Evolutionary conservation across 2,113 vertebrate species (phyloP).

Genomic region (Bos taurus): ARS-UCD2.0 NC_037337.1:52686501-52687000

Average conservation of each 20-base stretch:
- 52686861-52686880: background rate
- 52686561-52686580: background rate
- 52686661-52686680: background rate
- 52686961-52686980: background rate
- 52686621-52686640: background rate
- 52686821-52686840: background rate
- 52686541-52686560: conserved; percentile 1
- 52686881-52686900: background rate
- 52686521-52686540: background rate
- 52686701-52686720: background rate
- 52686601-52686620: background rate
- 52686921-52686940: background rate
- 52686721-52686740: background rate
- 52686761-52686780: background rate
- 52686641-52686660: background rate
- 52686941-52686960: background rate
- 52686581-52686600: background rate
- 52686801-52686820: background rate
- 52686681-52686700: background rate
- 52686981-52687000: background rate
- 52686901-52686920: background rate
- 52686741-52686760: background rate
- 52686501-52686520: background rate
- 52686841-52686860: background rate
- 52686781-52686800: background rate